Conservation (phyloP, 2,113 vertebrate genomes). For the Taurulus bubalis region DNA sequence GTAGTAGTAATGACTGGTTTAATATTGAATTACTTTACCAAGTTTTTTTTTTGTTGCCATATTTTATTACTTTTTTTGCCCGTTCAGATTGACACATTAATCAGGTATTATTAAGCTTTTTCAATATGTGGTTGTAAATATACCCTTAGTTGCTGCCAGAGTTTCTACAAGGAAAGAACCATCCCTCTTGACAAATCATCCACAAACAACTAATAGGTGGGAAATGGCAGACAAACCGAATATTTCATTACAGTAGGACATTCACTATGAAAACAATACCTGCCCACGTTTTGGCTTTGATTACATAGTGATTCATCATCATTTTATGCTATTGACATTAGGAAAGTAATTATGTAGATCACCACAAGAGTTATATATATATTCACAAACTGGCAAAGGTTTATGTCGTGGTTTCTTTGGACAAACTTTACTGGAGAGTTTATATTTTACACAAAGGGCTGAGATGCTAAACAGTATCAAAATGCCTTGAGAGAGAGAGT, state of each 20-base stretch:
- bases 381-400: not conserved
- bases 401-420: not conserved
- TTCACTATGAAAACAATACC: conserved; percentile 9
- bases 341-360: not conserved
- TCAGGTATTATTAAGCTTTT: not conserved
- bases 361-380: not conserved
- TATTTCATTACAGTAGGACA: conserved; percentile 26
- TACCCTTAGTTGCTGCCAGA: not conserved
- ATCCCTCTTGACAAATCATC: not conserved
- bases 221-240: not conserved
- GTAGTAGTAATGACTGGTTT: not conserved
- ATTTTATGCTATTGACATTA: conserved; percentile 2
- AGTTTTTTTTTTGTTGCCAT: not conserved
- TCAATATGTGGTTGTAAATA: not conserved
- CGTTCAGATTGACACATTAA: not conserved
- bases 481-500: not conserved
- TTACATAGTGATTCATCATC: conserved; percentile 34
- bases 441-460: not conserved
- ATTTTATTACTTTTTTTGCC: not conserved
- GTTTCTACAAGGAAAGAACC: not conserved
- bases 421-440: not conserved
- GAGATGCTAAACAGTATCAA: not conserved
- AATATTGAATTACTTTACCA: not conserved
- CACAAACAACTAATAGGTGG: not conserved
- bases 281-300: conserved; percentile 10